Conservation (phyloP, 2,797 vertebrate genomes). For the Neopelma chrysocephalum region DNA sequence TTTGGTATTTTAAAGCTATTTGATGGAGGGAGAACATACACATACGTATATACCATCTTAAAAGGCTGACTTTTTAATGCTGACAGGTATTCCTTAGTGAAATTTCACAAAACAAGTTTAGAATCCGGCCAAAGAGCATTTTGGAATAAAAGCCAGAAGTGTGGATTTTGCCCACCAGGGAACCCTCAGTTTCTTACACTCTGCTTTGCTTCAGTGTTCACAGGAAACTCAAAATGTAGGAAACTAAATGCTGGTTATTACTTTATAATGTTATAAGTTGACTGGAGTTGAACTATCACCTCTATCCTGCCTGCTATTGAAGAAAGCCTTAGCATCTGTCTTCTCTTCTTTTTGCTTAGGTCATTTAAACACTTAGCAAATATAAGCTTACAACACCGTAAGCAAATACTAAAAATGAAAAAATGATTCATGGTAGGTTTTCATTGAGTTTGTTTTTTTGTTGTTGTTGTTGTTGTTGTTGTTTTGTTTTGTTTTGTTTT, state of each 20-base stretch:
- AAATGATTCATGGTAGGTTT: not conserved
- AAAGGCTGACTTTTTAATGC: not conserved
- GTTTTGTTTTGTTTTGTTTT: too few relatives aligned
- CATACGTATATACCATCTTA: not conserved
- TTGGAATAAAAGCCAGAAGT: not conserved
- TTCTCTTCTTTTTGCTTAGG: not conserved
- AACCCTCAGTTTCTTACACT: not conserved
- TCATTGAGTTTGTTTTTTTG: not conserved
- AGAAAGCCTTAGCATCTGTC: not conserved
- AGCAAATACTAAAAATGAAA: not conserved
- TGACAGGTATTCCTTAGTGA: slow-evolving; percentile 36
- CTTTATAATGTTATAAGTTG: not conserved
- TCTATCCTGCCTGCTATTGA: not conserved
- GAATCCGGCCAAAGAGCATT: not conserved
- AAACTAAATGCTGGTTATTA: not conserved
- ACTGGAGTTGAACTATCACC: not conserved
- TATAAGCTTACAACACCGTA: not conserved
- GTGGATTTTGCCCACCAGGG: not conserved
- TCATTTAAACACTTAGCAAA: not conserved
- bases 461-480: too few relatives aligned
- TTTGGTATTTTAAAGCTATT: slow-evolving; percentile 23
- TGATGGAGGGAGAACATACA: not conserved
- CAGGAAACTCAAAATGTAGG: not conserved
- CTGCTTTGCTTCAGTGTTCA: not conserved
- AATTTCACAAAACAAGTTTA: not conserved